Conservation (phyloP, 2,113 vertebrate genomes). For the Elephas maximus region DNA sequence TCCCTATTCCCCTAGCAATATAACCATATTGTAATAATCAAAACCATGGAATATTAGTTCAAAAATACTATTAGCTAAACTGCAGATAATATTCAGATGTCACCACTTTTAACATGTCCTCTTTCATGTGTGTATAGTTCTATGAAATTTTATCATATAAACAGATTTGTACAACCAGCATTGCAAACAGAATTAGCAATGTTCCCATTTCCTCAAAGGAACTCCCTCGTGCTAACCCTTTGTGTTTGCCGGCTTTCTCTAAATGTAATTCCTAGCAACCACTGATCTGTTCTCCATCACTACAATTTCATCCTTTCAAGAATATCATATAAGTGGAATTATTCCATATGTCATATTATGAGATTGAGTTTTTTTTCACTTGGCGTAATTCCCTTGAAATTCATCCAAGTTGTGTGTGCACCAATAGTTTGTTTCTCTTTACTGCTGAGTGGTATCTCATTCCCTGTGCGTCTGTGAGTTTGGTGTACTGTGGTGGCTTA, state of each 20-base stretch:
- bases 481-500: too few species aligned
- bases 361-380: background rate
- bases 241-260: background rate
- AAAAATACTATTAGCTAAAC: background rate
- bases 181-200: background rate
- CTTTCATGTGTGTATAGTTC: background rate
- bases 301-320: background rate
- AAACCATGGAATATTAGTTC: background rate
- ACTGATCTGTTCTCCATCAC: background rate
- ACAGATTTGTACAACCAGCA: background rate
- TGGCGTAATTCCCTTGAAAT: conserved; percentile 12
- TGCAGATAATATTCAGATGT: background rate
- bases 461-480: background rate
- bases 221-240: background rate
- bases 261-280: background rate
- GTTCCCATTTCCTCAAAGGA: background rate
- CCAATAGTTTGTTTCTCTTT: background rate
- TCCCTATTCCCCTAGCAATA: background rate
- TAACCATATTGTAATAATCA: background rate
- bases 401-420: background rate
- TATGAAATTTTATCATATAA: background rate
- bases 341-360: background rate
- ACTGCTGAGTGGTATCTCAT: background rate
- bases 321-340: background rate
- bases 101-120: background rate